A percentile compares a stretch with the other conserved stretches of the same genome.
These are phyloP conservation scores for Phoebastria nigripes DNA, from an alignment of 2,797 vertebrate genomes.

Conservation along the genomic window DNA sequence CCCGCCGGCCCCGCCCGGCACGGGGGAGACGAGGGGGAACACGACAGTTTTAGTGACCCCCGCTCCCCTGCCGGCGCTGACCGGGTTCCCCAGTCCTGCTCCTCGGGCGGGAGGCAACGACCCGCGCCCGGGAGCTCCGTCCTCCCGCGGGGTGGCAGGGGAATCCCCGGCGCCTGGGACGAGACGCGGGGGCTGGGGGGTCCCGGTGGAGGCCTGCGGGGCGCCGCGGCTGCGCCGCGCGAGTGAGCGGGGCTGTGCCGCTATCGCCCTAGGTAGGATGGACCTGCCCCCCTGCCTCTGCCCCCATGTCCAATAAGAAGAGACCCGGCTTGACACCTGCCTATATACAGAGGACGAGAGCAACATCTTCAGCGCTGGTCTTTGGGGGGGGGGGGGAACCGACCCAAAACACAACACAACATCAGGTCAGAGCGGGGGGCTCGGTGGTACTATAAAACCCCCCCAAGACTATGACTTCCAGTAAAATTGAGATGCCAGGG, in stretches of 20 bases:
- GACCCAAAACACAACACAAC: neutral
- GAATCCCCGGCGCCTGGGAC: neutral
- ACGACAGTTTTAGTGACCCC: neutral
- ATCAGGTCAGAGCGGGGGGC: slow-evolving; percentile 40
- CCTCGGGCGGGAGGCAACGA: neutral
- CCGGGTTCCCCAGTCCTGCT: neutral
- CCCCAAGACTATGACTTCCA: slow-evolving; percentile 88
- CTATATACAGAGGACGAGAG: slow-evolving; percentile 88
- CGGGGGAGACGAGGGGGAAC: neutral
- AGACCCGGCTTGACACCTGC: slow-evolving; percentile 92
- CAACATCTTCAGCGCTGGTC: slow-evolving; percentile 76
- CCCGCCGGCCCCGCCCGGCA: neutral
- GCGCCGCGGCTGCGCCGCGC: slow-evolving; percentile 10
- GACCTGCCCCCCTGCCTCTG: slow-evolving; percentile 83
- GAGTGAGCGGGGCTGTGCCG: slow-evolving; percentile 37
- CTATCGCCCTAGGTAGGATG: slow-evolving; percentile 81
- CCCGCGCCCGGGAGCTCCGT: neutral
- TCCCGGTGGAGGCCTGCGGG: neutral
- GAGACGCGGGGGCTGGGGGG: neutral
- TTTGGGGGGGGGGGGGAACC: neutral
- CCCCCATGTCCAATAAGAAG: slow-evolving; percentile 89
- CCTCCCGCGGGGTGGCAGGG: neutral
- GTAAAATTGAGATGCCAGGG: slow-evolving; percentile 91
- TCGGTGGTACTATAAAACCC: neutral
- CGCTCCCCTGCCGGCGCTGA: neutral